Conservation (phyloP, 2,113 vertebrate genomes). For the Semnornis frantzii region DNA sequence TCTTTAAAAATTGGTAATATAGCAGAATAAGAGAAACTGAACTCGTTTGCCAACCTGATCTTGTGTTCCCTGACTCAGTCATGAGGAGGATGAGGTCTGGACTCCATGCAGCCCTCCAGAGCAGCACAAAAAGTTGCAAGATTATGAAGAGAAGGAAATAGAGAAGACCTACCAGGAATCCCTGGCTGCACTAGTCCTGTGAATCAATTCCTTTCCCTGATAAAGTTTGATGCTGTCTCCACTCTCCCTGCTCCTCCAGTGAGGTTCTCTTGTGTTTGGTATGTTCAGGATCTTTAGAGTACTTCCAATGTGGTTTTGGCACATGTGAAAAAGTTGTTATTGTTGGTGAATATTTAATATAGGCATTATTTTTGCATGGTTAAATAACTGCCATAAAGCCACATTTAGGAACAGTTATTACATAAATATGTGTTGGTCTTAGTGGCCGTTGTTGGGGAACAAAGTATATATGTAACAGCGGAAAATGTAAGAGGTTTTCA, state of each 20-base stretch:
- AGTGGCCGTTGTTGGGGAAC: not conserved
- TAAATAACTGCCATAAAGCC: not conserved
- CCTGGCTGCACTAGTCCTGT: not conserved
- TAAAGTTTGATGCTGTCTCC: not conserved
- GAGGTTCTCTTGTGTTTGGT: not conserved
- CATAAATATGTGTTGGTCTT: not conserved
- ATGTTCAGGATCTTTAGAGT: not conserved
- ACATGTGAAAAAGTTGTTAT: not conserved
- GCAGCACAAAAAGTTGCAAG: not conserved
- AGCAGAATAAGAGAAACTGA: not conserved
- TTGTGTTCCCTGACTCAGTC: not conserved
- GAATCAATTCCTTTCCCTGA: not conserved
- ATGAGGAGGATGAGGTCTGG: not conserved
- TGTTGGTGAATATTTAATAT: not conserved
- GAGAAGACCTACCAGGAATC: not conserved
- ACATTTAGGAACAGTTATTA: not conserved
- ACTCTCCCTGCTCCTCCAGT: not conserved
- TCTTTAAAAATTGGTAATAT: slow-evolving; percentile 3
- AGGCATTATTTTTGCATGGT: not conserved
- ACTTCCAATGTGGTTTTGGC: not conserved
- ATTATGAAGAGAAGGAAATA: not conserved
- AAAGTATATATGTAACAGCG: not conserved
- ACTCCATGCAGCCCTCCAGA: not conserved
- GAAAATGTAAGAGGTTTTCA: not conserved
- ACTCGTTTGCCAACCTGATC: not conserved